Evolutionary conservation across 2,113 vertebrate genomes (phyloP).

Genomic region (Copsychus sechellarum): DNA sequence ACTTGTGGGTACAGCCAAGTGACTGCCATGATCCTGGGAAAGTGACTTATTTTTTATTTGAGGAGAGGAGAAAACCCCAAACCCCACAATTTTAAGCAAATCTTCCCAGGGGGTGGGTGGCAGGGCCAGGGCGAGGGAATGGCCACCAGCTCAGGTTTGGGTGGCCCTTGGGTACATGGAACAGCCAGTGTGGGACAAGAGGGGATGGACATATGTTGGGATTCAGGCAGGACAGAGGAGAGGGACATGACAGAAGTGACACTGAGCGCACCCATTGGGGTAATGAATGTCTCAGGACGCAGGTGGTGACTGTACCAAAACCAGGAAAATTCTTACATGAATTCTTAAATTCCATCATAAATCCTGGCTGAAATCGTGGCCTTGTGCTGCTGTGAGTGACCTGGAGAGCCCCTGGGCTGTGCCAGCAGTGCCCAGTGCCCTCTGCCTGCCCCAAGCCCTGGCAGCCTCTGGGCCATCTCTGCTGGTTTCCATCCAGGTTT

Average conservation of each 20-base stretch:
- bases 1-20: background rate
- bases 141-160: too few relatives aligned
- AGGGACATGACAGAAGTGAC: background rate
- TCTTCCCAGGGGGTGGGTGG: accelerated
- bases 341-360: background rate
- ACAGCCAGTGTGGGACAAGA: accelerated
- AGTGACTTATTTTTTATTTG: background rate
- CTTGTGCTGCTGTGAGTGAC: accelerated
- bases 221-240: background rate
- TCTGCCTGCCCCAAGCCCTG: accelerated
- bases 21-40: background rate
- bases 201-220: too few relatives aligned
- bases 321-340: background rate
- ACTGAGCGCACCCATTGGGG: accelerated
- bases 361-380: background rate
- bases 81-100: background rate
- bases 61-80: background rate
- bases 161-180: background rate
- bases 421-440: background rate
- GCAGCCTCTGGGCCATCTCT: background rate
- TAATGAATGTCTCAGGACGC: background rate
- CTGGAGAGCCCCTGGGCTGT: accelerated
- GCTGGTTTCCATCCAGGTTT: background rate
- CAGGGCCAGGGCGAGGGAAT: accelerated
- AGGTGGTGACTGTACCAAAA: background rate